phyloP scores from a whole-genome alignment of 2,113 vertebrate species.

The Prochilodus magdalenae region DNA sequence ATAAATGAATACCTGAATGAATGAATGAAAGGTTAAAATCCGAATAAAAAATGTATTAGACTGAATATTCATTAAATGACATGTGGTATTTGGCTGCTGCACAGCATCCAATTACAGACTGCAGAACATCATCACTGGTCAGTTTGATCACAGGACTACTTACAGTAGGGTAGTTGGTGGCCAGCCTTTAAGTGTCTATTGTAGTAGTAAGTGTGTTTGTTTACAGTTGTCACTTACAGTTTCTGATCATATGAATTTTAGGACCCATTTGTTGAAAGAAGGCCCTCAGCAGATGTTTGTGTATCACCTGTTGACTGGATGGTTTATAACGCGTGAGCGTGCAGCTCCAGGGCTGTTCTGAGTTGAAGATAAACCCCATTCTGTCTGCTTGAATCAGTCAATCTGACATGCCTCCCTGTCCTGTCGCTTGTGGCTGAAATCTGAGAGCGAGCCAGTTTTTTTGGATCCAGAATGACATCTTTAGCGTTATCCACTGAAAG shows the following conservation, averaged over 20 bases:
- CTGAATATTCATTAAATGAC: too few species aligned
- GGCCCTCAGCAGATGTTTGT: neutral
- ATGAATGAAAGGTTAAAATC: too few species aligned
- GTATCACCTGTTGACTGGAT: conserved; percentile 30
- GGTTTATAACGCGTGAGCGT: conserved; percentile 18
- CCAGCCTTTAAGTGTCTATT: neutral
- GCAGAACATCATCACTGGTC: too few species aligned
- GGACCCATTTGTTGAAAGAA: neutral
- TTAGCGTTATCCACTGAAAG: conserved; percentile 26
- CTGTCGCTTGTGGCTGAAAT: conserved; percentile 39
- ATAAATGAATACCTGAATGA: too few species aligned
- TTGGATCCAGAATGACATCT: neutral
- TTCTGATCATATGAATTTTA: neutral
- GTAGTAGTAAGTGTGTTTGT: neutral
- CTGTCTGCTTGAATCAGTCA: conserved; percentile 19
- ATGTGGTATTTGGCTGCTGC: too few species aligned
- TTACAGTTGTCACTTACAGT: neutral
- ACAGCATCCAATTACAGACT: too few species aligned
- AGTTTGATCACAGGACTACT: too few species aligned
- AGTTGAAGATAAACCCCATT: conserved; percentile 34
- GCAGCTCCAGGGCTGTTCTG: conserved; percentile 24
- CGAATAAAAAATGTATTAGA: too few species aligned
- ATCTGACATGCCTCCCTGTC: conserved; percentile 18
- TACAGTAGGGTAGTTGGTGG: too few species aligned
- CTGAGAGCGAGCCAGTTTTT: conserved; percentile 4